Evolutionary conservation across 2,888 invertebrate genomes (phyloP).

Genomic region (Euphydryas editha): DNA sequence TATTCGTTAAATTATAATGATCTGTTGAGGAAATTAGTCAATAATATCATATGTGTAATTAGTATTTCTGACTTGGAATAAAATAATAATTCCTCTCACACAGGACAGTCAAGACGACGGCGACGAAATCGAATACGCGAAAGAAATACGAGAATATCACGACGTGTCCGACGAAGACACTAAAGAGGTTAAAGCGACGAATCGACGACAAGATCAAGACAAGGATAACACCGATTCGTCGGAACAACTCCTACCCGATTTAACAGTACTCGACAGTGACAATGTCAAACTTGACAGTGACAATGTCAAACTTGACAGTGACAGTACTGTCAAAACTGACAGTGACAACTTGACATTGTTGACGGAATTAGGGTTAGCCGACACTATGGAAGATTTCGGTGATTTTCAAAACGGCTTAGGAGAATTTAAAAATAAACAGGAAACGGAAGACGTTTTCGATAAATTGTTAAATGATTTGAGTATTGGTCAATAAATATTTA

Average conservation of each 20-base stretch:
- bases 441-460: slow-evolving; percentile 72
- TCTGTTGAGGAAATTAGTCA: too few relatives aligned
- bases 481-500: not conserved
- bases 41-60: too few relatives aligned
- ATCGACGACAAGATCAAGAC: slow-evolving; percentile 66
- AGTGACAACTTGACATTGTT: slow-evolving; percentile 69
- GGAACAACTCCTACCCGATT: slow-evolving; percentile 67
- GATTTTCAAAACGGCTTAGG: slow-evolving; percentile 76
- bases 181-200: slow-evolving; percentile 69
- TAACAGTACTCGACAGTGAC: slow-evolving; percentile 66
- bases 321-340: slow-evolving; percentile 35
- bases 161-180: slow-evolving; percentile 68
- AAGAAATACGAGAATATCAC: slow-evolving; percentile 77
- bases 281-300: not conserved
- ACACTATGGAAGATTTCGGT: slow-evolving; percentile 74
- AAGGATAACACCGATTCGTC: slow-evolving; percentile 64
- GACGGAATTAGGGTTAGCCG: slow-evolving; percentile 83
- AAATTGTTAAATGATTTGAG: slow-evolving; percentile 69
- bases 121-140: slow-evolving; percentile 80
- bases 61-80: too few relatives aligned
- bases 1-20: too few relatives aligned
- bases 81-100: slow-evolving; percentile 4
- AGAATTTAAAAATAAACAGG: slow-evolving; percentile 56
- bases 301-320: not conserved
- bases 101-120: slow-evolving; percentile 81